A percentile compares a stretch with the other conserved stretches of the same genome.
Evolutionary conservation across 2,888 invertebrate genomes (phyloP).

Genomic region (Diadegma fenestrale): DNA sequence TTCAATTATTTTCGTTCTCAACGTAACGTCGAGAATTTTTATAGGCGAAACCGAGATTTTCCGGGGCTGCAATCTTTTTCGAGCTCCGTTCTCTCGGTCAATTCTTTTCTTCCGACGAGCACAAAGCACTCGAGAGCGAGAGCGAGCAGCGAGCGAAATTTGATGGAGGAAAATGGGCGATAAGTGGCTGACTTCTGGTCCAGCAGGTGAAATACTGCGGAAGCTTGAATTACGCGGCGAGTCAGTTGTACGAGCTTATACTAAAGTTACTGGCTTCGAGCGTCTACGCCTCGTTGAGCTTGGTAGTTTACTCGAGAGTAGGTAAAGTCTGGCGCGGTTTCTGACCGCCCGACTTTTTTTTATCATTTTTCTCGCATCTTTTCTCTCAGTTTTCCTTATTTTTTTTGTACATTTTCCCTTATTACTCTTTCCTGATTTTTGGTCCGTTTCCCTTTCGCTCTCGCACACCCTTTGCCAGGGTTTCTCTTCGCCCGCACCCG

Average conservation of each 20-base stretch:
- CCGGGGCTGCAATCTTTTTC: constrained; percentile 2
- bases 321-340: constrained; percentile 66
- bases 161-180: constrained; percentile 45
- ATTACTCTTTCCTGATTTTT: background rate
- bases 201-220: constrained; percentile 40
- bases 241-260: constrained; percentile 45
- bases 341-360: constrained; percentile 53
- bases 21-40: background rate
- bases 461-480: background rate
- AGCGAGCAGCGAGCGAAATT: constrained; percentile 40
- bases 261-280: constrained; percentile 53
- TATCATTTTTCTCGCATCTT: constrained; percentile 9
- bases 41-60: background rate
- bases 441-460: background rate
- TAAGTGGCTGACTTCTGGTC: constrained; percentile 47
- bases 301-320: constrained; percentile 44
- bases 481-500: constrained; percentile 6
- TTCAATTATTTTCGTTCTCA: background rate
- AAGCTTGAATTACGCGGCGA: constrained; percentile 17
- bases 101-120: constrained; percentile 12
- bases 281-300: background rate
- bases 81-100: constrained; percentile 4
- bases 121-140: background rate
- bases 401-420: background rate
- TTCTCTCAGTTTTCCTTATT: background rate